These are phyloP conservation scores for Girardinus metallicus DNA, from an alignment of 2,797 vertebrate genomes.

Conservation along the genomic window DNA sequence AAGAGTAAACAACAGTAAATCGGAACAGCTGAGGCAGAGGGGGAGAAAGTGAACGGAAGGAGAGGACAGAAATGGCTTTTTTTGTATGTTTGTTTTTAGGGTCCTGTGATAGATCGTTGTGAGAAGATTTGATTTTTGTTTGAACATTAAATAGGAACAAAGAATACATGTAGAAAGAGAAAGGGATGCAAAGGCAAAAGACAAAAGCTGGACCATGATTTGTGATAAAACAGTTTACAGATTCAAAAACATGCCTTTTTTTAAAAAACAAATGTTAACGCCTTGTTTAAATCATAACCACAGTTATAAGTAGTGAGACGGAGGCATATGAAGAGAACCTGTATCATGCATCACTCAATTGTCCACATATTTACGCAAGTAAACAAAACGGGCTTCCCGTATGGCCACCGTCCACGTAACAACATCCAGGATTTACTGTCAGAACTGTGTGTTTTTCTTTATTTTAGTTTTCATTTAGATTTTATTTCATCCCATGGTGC, in stretches of 20 bases:
- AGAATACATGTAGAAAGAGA: slow-evolving; percentile 22
- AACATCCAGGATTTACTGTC: slow-evolving; percentile 65
- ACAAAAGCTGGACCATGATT: slow-evolving; percentile 35
- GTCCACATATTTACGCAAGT: slow-evolving; percentile 16
- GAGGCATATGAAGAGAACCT: slow-evolving; percentile 50
- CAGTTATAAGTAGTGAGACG: slow-evolving; percentile 49
- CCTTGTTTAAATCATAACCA: slow-evolving; percentile 48
- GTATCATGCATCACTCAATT: slow-evolving; percentile 19
- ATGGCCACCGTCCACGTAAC: slow-evolving; percentile 59
- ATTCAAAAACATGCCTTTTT: slow-evolving; percentile 40
- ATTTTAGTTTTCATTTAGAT: slow-evolving; percentile 29
- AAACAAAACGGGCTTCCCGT: slow-evolving; percentile 34
- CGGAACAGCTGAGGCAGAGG: slow-evolving; percentile 26
- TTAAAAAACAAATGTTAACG: slow-evolving; percentile 31
- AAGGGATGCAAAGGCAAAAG: slow-evolving; percentile 14
- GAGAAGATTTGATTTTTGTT: slow-evolving; percentile 41
- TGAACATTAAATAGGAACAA: slow-evolving; percentile 30
- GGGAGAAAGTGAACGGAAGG: slow-evolving; percentile 19
- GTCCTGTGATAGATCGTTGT: slow-evolving; percentile 38
- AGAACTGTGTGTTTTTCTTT: slow-evolving; percentile 55
- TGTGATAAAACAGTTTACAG: slow-evolving; percentile 51
- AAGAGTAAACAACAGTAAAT: slow-evolving; percentile 52
- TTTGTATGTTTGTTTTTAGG: slow-evolving; percentile 12
- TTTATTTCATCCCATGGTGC: slow-evolving; percentile 69
- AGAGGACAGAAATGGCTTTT: slow-evolving; percentile 18